Base-by-base conservation (phyloP, 2,113 vertebrate genomes). In the Tenebrosternarchus preto region DNA sequence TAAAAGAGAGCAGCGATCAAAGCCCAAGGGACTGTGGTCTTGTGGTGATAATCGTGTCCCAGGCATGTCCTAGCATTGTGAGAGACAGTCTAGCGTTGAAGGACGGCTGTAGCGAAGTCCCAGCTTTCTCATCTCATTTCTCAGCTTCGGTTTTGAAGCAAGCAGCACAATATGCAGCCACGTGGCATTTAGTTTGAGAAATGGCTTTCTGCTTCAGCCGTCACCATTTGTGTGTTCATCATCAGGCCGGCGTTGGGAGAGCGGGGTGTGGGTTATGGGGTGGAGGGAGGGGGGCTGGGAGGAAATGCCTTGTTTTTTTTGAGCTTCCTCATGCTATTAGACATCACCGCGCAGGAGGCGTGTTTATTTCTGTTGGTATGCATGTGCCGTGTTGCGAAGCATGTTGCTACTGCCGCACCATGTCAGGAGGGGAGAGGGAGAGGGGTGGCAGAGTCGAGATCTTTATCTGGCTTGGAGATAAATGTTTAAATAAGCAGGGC, bases 141-240 rank as follows among this genome's bases (percentile, higher is more conserved):
- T n/a, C n/a, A 93, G 91, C 94, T 98, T 96, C 95, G 96, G 95
- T 50, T 96, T 90, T 94, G 94, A 94, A 95, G 94, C 93, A 94
- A 95, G 95, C 95, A 94, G 96, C 96, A 95, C 95, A 94, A 95
- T 95, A 94, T 95, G 95, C 95, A 95, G 96, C 95, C 94, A 93
- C 94, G 95, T 97, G 96, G 96, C 97, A 98, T 97, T 97, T 97
- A 95, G 95, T 95, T 95, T 96, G 96, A 98, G 94, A 97, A 97
- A 98, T 96, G 94, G 93, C 92, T 96, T 96, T 96, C 95, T 96
- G 96, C 95, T 95, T 97, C 94, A 95, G 94, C 95, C 94, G 95
- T 95, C 95, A 95, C 94, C 93, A 91, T 91, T 88, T 92, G 93
- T 92, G 94, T 94, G 96, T 95, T 94, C 95, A 94, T 95, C 95